These are phyloP conservation scores for Mongoloraphidia duomilia DNA, from an alignment of 2,888 invertebrate species.

Conservation along the genomic window DNA sequence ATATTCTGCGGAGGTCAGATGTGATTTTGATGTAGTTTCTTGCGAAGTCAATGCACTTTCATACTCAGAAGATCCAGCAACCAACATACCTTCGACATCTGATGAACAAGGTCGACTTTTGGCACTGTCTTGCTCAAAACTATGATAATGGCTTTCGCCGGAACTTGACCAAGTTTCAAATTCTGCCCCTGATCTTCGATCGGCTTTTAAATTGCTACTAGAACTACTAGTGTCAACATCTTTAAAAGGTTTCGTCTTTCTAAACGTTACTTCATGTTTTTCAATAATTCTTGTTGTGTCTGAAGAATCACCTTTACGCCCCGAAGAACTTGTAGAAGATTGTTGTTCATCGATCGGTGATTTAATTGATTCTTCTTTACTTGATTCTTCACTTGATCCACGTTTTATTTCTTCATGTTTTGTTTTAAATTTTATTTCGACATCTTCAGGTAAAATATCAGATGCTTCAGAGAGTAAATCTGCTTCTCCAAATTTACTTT, in stretches of 20 bases:
- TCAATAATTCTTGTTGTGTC: conserved; percentile 21
- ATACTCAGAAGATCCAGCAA: conserved; percentile 71
- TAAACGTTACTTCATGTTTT: conserved; percentile 24
- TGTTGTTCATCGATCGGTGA: conserved; percentile 37
- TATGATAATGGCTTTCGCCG: conserved; percentile 79
- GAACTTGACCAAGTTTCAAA: conserved; percentile 74
- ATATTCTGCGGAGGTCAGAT: conserved; percentile 62
- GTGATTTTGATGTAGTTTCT: conserved; percentile 54
- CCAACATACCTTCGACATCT: conserved; percentile 67
- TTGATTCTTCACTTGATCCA: conserved; percentile 31
- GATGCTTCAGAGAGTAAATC: not conserved
- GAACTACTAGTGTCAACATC: conserved; percentile 27
- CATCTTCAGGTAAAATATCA: conserved; percentile 2
- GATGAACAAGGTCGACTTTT: conserved; percentile 72
- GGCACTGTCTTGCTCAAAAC: conserved; percentile 63
- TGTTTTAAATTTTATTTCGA: conserved; percentile 7
- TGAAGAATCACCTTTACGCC: conserved; percentile 23
- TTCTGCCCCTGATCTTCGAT: conserved; percentile 63
- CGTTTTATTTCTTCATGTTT: conserved; percentile 24
- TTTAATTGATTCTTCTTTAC: conserved; percentile 28
- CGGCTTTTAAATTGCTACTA: conserved; percentile 30
- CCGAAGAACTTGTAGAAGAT: conserved; percentile 28
- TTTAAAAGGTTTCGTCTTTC: conserved; percentile 23
- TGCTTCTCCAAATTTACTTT: conserved; percentile 15
- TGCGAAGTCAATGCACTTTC: conserved; percentile 73